Conservation (phyloP, 2,797 vertebrate species). For the Podargus strigoides region DNA sequence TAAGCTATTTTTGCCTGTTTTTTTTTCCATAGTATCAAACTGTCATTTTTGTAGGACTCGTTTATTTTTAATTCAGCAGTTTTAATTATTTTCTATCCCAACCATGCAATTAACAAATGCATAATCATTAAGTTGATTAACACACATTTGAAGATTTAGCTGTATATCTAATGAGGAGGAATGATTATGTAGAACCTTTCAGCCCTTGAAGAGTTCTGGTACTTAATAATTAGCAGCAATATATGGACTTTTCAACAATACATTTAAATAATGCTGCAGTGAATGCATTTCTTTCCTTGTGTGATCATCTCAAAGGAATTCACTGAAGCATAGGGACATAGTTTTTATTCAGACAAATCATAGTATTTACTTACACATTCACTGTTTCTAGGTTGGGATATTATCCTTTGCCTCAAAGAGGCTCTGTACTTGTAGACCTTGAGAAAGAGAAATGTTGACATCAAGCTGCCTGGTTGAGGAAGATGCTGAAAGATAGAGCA, state of each 20-base stretch:
- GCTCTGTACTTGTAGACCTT: not conserved
- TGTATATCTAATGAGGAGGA: conserved; percentile 57
- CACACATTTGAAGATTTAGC: conserved; percentile 60
- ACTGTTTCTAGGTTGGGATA: not conserved
- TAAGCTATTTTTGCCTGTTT: not conserved
- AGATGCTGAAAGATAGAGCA: not conserved
- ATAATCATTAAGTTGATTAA: conserved; percentile 67
- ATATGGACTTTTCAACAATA: conserved; percentile 22
- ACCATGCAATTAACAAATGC: conserved; percentile 61
- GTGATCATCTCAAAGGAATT: conserved; percentile 19
- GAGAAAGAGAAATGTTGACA: not conserved
- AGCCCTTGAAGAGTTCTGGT: conserved; percentile 54
- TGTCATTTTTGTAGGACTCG: conserved; percentile 20
- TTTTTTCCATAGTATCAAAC: not conserved
- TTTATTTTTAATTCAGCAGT: conserved; percentile 55
- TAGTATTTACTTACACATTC: not conserved
- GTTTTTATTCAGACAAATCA: conserved; percentile 7
- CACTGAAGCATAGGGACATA: not conserved
- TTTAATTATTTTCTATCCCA: conserved; percentile 64
- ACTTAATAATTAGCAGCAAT: conserved; percentile 52
- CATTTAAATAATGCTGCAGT: conserved; percentile 32
- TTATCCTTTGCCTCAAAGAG: not conserved
- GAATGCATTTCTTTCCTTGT: conserved; percentile 5
- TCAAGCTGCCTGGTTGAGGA: not conserved
- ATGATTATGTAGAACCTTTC: conserved; percentile 58